These are phyloP conservation scores for Epinephelus cyanopodus DNA, from an alignment of 2,113 vertebrate genomes.

Conservation along the genomic window DNA sequence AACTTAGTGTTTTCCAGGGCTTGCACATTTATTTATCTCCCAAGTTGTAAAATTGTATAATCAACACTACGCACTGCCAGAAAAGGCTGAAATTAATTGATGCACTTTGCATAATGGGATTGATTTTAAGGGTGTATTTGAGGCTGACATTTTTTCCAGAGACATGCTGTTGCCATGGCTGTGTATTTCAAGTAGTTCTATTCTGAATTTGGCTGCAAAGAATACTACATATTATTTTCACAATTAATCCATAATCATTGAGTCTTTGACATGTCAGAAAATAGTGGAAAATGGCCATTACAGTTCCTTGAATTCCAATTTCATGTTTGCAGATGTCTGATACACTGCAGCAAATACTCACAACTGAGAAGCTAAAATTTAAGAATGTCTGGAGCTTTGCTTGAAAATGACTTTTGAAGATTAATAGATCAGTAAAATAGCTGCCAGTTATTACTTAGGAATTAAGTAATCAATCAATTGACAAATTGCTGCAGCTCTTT, in stretches of 20 bases:
- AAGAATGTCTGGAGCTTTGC: neutral
- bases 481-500: neutral
- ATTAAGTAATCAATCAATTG: neutral
- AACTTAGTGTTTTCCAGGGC: neutral
- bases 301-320: neutral
- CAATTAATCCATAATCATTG: no score
- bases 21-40: constrained; percentile 14
- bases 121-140: neutral
- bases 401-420: neutral
- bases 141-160: neutral
- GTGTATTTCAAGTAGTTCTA: neutral
- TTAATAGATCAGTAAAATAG: neutral
- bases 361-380: neutral
- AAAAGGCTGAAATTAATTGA: neutral
- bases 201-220: neutral
- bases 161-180: neutral
- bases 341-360: neutral
- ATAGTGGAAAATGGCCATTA: neutral
- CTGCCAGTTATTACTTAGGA: neutral
- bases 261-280: no score
- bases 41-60: constrained; percentile 1
- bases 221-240: neutral
- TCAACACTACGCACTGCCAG: neutral
- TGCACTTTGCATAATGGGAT: neutral
- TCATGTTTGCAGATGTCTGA: neutral